Evolutionary conservation across 2,888 invertebrate species (phyloP), one percentile per base, ranked within the genome.

Genomic region (Diadegma fenestrale): DNA sequence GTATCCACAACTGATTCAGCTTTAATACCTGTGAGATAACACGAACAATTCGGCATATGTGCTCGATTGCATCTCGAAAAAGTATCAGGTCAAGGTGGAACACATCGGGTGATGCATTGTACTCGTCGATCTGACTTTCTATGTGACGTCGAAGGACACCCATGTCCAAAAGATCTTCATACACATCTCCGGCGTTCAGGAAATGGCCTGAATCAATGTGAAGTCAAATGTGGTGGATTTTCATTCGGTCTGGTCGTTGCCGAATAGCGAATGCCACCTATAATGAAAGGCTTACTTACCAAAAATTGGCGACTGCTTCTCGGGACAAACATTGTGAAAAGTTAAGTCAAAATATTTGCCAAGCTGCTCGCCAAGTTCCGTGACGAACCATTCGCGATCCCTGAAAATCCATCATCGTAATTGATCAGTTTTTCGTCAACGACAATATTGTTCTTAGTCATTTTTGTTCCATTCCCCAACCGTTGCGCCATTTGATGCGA

Each of bases 51-150:
- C 97, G 96, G 84, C 97, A 96, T 78, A 98, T 95, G 93, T 98
- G 98, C 90, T 98, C 97, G 63, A 98, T 96, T 12, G 98, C 98
- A 91, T 98, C 98, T 89, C 96, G 96, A 94, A 98, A 98, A 83
- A 98, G 95, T 7, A 98, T 98, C 84, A 98, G 94, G 92, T 98
- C 96, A 96, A 98, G 96, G 89, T 96, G 95, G 3, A 97, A 95
- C 33, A 97, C 96, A 0, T 98, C 97, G 0, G 97, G 97, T 12
- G 96, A 95, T 69, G 95, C 95, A 94, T 98, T 98, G 94, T 98
- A 97, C 90, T 97, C 97, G 68, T 96, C 96, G 94, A 98, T 94
- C 89, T 96, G 95, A 69, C 94, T 94, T 48, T 94, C 88, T 90
- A 96, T 95, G 90, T 95, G 94, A 64, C 80, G 88, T 51, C 96